phyloP scores from a whole-genome alignment of 2,888 invertebrate genomes.

The Theodoxus fluviatilis region DNA sequence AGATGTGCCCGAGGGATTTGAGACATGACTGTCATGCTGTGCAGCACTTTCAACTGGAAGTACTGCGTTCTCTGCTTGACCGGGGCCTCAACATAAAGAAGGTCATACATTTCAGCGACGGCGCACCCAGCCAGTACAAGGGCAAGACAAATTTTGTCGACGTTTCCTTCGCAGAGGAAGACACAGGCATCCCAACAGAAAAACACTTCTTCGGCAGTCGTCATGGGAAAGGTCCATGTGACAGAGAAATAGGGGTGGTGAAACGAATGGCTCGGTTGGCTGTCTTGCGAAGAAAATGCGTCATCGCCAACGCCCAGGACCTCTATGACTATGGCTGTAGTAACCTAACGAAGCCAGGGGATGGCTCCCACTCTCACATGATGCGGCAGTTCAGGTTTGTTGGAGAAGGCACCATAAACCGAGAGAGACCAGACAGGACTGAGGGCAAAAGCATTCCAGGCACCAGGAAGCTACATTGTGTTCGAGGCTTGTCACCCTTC shows the following conservation, averaged over 20 bases:
- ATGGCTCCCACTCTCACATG: background rate
- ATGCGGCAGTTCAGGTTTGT: background rate
- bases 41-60: background rate
- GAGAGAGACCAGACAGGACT: background rate
- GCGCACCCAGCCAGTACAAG: conserved; percentile 11
- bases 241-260: conserved; percentile 1
- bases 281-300: background rate
- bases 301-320: conserved; percentile 1
- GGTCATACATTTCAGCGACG: conserved; percentile 1
- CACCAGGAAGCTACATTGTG: background rate
- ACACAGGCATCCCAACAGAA: background rate
- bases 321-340: background rate
- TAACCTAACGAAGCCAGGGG: background rate
- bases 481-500: background rate
- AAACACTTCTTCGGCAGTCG: conserved; percentile 7
- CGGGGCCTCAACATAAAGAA: background rate
- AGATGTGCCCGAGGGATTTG: no score
- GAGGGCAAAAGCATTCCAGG: background rate
- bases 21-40: background rate
- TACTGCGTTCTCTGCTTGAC: background rate
- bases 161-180: background rate
- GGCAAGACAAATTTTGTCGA: background rate
- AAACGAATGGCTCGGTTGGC: background rate
- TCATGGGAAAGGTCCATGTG: conserved; percentile 17
- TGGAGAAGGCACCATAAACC: background rate